These are phyloP conservation scores for Agrypnus murinus DNA, from an alignment of 2,888 invertebrate genomes.

Conservation along the genomic window DNA sequence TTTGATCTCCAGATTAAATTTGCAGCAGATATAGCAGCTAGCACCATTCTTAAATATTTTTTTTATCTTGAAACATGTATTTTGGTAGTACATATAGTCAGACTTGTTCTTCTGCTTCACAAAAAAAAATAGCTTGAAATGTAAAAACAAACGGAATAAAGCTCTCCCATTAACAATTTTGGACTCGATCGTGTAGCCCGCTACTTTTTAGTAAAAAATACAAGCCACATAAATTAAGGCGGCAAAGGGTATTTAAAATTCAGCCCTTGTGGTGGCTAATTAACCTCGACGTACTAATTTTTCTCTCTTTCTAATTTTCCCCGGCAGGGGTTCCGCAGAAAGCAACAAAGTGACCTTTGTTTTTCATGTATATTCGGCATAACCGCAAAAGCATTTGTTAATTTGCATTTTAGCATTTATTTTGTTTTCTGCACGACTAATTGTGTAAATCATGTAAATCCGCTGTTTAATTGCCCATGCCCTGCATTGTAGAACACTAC, in stretches of 20 bases:
- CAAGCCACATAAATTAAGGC: conserved; percentile 26
- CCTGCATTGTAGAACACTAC: conserved; percentile 60
- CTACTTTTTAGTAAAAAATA: conserved; percentile 12
- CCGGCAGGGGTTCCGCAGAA: conserved; percentile 28
- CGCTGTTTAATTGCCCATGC: conserved; percentile 66
- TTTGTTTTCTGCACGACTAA: conserved; percentile 67
- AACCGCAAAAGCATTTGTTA: conserved; percentile 62
- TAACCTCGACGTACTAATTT: conserved; percentile 43
- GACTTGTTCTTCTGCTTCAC: too few species aligned
- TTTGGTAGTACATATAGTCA: background rate
- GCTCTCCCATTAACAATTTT: conserved; percentile 30
- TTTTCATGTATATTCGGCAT: conserved; percentile 35
- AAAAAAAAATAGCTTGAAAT: background rate
- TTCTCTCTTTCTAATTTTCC: conserved; percentile 39
- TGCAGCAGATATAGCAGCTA: conserved; percentile 35
- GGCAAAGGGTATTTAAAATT: conserved; percentile 27
- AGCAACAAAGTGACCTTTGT: conserved; percentile 39
- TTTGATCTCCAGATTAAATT: conserved; percentile 51
- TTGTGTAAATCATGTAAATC: conserved; percentile 70
- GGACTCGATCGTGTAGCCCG: conserved; percentile 8
- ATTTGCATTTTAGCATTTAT: conserved; percentile 66
- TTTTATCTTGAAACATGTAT: conserved; percentile 9
- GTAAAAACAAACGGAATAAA: conserved; percentile 21
- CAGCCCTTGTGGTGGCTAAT: conserved; percentile 41
- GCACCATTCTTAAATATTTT: conserved; percentile 27